Evolutionary conservation across 2,797 vertebrate species (phyloP).

Genomic region (Sebastiscus tertius): DNA sequence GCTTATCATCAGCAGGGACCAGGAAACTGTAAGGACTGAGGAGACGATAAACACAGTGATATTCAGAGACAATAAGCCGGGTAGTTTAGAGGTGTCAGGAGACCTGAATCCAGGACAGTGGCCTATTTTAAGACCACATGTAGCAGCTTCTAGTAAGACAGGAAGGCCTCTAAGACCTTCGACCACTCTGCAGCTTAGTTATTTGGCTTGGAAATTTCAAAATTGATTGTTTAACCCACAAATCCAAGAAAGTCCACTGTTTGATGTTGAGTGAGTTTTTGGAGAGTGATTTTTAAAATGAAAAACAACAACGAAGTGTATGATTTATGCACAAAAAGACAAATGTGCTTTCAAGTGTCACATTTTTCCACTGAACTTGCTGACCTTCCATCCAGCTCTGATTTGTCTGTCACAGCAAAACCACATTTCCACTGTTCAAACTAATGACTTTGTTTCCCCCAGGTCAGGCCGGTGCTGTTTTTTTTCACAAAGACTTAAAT

Average conservation of each 20-base stretch:
- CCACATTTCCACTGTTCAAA: neutral
- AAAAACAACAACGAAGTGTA: neutral
- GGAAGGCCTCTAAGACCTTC: neutral
- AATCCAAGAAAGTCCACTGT: neutral
- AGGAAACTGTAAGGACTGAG: neutral
- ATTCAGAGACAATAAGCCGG: neutral
- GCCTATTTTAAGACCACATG: constrained; percentile 20
- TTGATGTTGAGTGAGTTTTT: neutral
- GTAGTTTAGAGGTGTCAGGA: neutral
- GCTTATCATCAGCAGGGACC: neutral
- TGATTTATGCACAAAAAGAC: neutral
- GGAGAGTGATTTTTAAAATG: neutral
- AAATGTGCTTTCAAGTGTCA: neutral
- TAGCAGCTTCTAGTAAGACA: neutral
- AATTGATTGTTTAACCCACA: neutral
- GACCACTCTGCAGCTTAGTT: neutral
- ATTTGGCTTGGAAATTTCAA: neutral
- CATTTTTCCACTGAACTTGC: neutral
- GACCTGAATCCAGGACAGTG: constrained; percentile 27
- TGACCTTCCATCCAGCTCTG: neutral
- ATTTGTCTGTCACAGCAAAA: neutral
- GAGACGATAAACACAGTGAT: neutral
- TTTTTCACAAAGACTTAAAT: constrained; percentile 28
- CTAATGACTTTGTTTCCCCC: neutral
- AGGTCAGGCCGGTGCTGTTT: constrained; percentile 25